Evolutionary conservation across 2,888 invertebrate genomes (phyloP).

Genomic region (Rhopalosiphum nymphaeae): DNA sequence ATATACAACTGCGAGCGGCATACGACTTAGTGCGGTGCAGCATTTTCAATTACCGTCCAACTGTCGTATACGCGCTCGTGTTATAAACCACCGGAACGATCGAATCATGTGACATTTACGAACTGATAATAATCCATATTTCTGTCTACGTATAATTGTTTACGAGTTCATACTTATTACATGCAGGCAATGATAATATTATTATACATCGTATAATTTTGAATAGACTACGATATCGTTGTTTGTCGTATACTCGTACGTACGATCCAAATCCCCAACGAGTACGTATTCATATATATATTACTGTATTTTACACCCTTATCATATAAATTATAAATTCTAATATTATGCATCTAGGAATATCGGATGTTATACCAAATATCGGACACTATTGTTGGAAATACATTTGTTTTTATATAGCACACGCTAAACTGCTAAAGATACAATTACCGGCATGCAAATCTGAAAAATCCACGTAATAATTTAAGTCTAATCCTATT

Average conservation of each 20-base stretch:
- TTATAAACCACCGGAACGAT: constrained; percentile 58
- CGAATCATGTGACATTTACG: constrained; percentile 56
- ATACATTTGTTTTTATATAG: not conserved
- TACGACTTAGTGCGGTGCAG: not conserved
- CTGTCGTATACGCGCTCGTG: constrained; percentile 11
- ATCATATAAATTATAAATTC: not conserved
- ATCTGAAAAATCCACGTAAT: not conserved
- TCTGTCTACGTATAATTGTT: constrained; percentile 21
- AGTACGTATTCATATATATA: not conserved
- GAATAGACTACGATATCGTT: not conserved
- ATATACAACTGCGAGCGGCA: not conserved
- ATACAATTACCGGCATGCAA: not conserved
- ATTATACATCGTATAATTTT: not conserved
- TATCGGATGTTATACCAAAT: not conserved
- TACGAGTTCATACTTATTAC: not conserved
- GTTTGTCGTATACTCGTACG: not conserved
- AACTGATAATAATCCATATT: constrained; percentile 65
- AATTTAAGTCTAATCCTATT: not conserved
- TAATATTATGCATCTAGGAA: not conserved
- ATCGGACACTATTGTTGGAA: not conserved
- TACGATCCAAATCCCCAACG: not conserved
- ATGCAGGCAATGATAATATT: not conserved
- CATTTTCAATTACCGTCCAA: constrained; percentile 57
- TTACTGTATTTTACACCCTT: not conserved
- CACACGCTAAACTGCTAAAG: not conserved